Percentiles rank a stretch among this genome's conserved stretches.
Evolutionary conservation across 2,113 vertebrate genomes (phyloP).

Genomic region (Carettochelys insculpta): DNA sequence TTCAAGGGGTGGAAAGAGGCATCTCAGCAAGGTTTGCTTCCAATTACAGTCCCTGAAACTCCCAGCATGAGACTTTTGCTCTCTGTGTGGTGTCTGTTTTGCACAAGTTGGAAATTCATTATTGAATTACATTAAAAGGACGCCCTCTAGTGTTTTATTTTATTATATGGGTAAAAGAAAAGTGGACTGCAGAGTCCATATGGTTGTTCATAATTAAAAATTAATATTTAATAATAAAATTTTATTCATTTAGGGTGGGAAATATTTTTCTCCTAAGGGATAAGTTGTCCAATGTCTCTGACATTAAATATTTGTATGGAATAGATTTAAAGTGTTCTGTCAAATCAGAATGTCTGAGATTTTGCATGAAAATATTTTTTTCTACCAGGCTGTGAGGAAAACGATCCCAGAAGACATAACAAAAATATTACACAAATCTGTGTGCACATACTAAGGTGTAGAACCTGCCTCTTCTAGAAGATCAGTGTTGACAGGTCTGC

Average conservation of each 20-base stretch:
- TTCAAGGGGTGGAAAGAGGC: neutral
- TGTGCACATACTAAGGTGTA: accelerated
- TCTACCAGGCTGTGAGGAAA: neutral
- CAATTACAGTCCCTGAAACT: neutral
- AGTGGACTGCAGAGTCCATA: too few species aligned
- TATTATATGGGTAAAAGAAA: slow-evolving; percentile 61
- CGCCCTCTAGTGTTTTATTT: slow-evolving; percentile 75
- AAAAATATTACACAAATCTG: neutral
- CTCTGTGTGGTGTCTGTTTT: neutral
- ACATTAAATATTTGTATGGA: neutral
- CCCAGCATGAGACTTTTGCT: neutral
- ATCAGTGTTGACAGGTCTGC: neutral
- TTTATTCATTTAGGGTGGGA: neutral
- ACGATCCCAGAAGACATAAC: accelerated
- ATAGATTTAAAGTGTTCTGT: neutral
- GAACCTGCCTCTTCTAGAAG: neutral
- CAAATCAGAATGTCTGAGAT: neutral
- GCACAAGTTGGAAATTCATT: slow-evolving; percentile 26
- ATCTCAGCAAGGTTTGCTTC: neutral
- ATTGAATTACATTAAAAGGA: slow-evolving; percentile 74
- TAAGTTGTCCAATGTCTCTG: neutral
- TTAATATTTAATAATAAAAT: neutral
- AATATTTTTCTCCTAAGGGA: neutral
- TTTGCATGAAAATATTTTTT: neutral
- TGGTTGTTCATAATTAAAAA: neutral